phyloP scores from a whole-genome alignment of 53 echinoderm and acorn worm genomes.

The Echinometra lucunter region DNA sequence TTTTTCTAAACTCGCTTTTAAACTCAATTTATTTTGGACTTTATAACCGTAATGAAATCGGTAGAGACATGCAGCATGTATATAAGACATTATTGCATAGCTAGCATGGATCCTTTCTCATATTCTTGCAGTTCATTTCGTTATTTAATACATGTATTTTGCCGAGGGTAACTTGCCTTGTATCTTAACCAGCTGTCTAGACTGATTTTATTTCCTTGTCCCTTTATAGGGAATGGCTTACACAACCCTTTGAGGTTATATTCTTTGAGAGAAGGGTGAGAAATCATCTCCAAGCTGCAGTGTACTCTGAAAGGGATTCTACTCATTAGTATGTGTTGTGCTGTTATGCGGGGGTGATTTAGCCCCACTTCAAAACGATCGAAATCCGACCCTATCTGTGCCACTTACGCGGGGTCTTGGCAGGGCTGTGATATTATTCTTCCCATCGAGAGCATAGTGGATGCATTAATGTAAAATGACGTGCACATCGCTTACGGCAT shows the following conservation, averaged over 20 bases:
- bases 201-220: neutral
- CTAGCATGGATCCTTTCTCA: too few relatives aligned
- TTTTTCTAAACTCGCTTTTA: neutral
- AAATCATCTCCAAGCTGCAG: neutral
- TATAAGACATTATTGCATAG: too few relatives aligned
- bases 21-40: neutral
- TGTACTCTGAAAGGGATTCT: neutral
- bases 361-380: neutral
- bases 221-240: neutral
- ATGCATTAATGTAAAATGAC: conserved; percentile 4
- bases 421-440: neutral
- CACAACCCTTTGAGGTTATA: neutral
- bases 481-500: neutral
- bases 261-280: too few relatives aligned
- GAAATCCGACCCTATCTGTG: neutral
- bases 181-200: neutral
- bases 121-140: too few relatives aligned
- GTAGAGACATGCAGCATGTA: too few relatives aligned
- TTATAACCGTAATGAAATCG: neutral
- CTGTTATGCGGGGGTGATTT: neutral
- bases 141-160: too few relatives aligned
- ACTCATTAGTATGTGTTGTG: conserved; percentile 5
- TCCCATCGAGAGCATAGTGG: neutral
- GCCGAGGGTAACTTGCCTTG: too few relatives aligned
- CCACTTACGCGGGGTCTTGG: neutral